Base-by-base conservation (phyloP, 2,797 vertebrate genomes). In the Nannoperca obscura region DNA sequence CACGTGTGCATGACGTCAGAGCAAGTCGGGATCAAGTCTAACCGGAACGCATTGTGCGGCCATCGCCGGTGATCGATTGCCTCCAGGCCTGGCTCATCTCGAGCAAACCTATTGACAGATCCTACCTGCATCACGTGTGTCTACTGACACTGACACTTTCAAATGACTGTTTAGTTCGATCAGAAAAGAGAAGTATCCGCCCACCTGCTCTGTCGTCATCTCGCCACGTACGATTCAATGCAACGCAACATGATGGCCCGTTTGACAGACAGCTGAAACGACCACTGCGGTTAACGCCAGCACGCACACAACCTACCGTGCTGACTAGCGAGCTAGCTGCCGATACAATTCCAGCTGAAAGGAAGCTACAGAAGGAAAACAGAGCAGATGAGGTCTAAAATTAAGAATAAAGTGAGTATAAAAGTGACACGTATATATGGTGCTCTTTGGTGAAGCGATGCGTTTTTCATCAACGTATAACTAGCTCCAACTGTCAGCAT, bases 141-240 rank as follows among this genome's bases (percentile, higher is more conserved):
- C 38, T 50, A 14, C 49, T 77, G 46, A 14, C 46, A 52, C 44
- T 71, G 15, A 7, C 11, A 66, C 46, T 34, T 15, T 47, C 1
- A 55, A 66, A 46, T 12, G 27, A 27, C 13, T 15, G 13, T 42
- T 49, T 9, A 8, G 67, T 40, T 32, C 2, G 2, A 68, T 32
- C 14, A 58, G 36, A 57, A 13, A 30, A 8, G 6, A 71, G 4
- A 46, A 72, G 50, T 34, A 2, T 5, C 83, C 86, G 70, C 89
- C 91, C 89, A 86, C 78, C 70, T 65, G 58, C 71, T 61, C 75
- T 0, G 7, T 49, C 77, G 90, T 92, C 82, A 84, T 58, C 42
- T 86, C 88, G 93, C 93, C 93, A 94, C 93, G 93, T 94, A 92
- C 82, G 2, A 87, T 67, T 67, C 82, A 50, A 19, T 77, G 88